Evolutionary conservation across 2,113 vertebrate species (phyloP).

Genomic region (Plecturocebus donacophilus): DNA sequence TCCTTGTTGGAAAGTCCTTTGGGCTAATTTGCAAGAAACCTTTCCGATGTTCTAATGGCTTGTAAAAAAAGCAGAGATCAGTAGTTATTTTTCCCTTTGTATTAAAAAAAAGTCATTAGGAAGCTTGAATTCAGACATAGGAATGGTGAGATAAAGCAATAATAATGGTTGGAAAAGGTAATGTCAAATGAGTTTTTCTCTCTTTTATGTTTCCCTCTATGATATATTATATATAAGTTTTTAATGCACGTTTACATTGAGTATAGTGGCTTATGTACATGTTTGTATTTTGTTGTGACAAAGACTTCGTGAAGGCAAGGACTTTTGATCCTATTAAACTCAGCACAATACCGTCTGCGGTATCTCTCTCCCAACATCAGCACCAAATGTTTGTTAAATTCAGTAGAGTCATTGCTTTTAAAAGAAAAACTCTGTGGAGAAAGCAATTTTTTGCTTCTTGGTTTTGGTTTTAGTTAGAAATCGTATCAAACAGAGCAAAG

Average conservation of each 20-base stretch:
- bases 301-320: background rate
- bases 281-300: background rate
- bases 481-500: background rate
- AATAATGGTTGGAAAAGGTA: background rate
- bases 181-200: background rate
- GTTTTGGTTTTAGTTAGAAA: constrained; percentile 33
- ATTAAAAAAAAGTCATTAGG: background rate
- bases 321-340: background rate
- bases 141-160: background rate
- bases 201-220: background rate
- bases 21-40: constrained; percentile 2
- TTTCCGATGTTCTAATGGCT: background rate
- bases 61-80: background rate
- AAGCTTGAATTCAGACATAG: background rate
- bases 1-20: background rate
- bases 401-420: background rate
- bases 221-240: background rate
- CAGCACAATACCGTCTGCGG: background rate
- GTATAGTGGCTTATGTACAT: background rate
- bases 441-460: constrained; percentile 29
- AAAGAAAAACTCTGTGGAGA: background rate
- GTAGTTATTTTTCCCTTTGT: constrained; percentile 21
- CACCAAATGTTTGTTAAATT: background rate
- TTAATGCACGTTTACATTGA: background rate
- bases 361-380: fast-evolving